Base-by-base conservation (phyloP, 2,888 invertebrate genomes). In the Chymomyza procnemis region DNA sequence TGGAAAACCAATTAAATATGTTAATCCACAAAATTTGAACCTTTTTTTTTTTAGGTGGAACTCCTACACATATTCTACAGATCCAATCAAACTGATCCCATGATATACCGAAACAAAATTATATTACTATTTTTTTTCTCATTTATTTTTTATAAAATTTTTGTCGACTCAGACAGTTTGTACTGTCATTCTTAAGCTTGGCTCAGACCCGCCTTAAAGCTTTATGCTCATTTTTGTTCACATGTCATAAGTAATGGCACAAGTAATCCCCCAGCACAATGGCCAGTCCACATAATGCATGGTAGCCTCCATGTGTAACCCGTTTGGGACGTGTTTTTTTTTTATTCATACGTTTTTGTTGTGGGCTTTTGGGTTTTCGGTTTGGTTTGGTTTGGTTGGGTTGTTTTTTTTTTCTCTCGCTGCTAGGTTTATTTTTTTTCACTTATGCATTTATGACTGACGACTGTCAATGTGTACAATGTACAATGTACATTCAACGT, bases 391-490 rank as follows among this genome's bases (percentile, higher is more conserved):
- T 47, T 47, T 47, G 57, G 64, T 64, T 67, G 62, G 46, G 66
- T 75, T 66, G 60, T 65, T 73, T 71, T 66, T 62, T 65, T 73
- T 71, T 65, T 75, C 69, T 73, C 85, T 76, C 71, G 79, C 26
- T 63, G 66, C 69, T 68, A 61, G 55, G 54, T 68, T 57, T 68
- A 55, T 67, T 58, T 70, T 66, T 80, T 54, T 68, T 67, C 74
- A 72, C 76, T 81, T 79, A 76, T 78, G 69, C 82, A 84, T 81
- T 84, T 82, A 85, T 64, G 57, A 57, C 57, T 75, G 76, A 69
- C 64, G 18, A 14, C 54, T 21, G 54, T 54, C 59, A 19, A 34
- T 41, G 52, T 61, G 26, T 66, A 73, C 76, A 65, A 82, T 21
- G 22, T 54, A 21, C 14, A 18, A 18, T 50, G 18, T 18, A 50